Conservation (phyloP, 2,888 invertebrate species). For the Drosophila incognita region DNA sequence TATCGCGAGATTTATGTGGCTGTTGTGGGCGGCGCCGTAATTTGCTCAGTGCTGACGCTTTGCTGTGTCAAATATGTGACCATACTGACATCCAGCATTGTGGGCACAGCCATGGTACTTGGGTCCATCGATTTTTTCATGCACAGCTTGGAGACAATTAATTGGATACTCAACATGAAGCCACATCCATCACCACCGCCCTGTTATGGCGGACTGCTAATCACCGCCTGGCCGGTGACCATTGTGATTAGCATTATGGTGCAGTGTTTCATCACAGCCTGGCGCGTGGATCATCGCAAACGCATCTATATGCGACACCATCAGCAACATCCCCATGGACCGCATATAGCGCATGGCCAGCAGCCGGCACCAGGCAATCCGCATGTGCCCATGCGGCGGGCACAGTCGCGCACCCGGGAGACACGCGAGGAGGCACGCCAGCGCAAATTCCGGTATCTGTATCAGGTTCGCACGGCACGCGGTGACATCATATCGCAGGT, state of each 20-base stretch:
- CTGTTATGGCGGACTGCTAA: conserved; percentile 84
- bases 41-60: conserved; percentile 84
- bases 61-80: conserved; percentile 85
- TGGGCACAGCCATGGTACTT: conserved; percentile 85
- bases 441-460: conserved; percentile 93
- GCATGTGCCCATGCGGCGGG: conserved; percentile 65
- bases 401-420: conserved; percentile 88
- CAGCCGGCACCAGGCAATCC: conserved; percentile 52
- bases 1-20: conserved; percentile 84
- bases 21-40: conserved; percentile 84
- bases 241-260: conserved; percentile 85
- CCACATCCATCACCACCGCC: conserved; percentile 85
- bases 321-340: conserved; percentile 59
- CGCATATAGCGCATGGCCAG: conserved; percentile 74
- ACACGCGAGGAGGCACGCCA: conserved; percentile 92
- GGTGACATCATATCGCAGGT: conserved; percentile 96
- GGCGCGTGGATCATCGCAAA: conserved; percentile 85
- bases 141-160: conserved; percentile 83
- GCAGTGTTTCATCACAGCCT: conserved; percentile 85
- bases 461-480: conserved; percentile 94
- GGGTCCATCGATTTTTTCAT: conserved; percentile 84
- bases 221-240: conserved; percentile 84
- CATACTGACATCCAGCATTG: conserved; percentile 84
- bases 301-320: conserved; percentile 80
- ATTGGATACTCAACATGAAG: conserved; percentile 84